Base-by-base conservation (phyloP, 2,888 invertebrate species). In the Julus scanicus region DNA sequence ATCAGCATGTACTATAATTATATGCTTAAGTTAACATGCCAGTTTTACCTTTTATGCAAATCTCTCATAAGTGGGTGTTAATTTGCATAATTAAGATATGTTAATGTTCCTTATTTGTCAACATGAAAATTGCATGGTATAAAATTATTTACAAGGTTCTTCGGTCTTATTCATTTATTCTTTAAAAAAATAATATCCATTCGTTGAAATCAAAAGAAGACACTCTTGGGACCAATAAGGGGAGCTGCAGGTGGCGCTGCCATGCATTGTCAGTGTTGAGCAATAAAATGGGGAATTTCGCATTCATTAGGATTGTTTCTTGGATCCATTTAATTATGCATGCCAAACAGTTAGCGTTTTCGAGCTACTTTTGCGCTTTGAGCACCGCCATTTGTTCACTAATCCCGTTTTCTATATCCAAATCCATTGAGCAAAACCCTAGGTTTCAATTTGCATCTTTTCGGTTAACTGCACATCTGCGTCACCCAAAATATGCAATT, bases 391-490 rank as follows among this genome's bases (percentile, higher is more conserved):
- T 80, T 80, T 80, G 80, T 11, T 80, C 80, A 37, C 29, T 80
- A 80, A 80, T 80, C 80, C 80, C 11, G 80, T 20, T 20, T 71
- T 20, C 63, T 71, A 8, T n/a, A 17, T 20, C 80, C 37, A 80
- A 80, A 80, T 37, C 80, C 80, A 80, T 15, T 37, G 37, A 29
- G 8, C 20, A 29, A 71, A 71, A 71, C 9, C 71, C 44, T 29
- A 29, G 11, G 71, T 71, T 80, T 80, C 80, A 80, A 80, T 80
- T 80, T 80, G 80, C 80, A 80, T 80, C 80, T 80, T 80, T 80
- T 80, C 80, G 80, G 80, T 80, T 80, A 80, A 80, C 37, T 80
- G 80, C 80, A 37, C 80, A 37, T 80, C 80, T 80, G 80, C 80
- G 80, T 80, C 80, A 80, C 37, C 8, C 37, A 9, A 80, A 37